Base-by-base conservation (phyloP, 2,888 invertebrate genomes). In the Nomada fabriciana region DNA sequence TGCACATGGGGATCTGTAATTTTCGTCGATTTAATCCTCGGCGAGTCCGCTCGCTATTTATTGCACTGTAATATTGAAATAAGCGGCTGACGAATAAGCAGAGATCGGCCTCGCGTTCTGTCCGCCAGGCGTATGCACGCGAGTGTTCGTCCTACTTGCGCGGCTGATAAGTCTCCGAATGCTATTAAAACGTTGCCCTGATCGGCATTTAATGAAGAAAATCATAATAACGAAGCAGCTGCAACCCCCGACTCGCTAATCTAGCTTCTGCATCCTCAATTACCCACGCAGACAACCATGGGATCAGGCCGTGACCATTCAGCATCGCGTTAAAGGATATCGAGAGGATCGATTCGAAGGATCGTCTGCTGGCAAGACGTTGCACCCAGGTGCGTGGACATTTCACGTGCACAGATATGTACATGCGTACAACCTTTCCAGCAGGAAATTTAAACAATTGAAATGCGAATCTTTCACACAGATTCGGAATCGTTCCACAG, bases 121-220 rank as follows among this genome's bases (percentile, higher is more conserved):
- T n/a, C 13, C 50, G 42, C 11, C 20, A 9, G 25, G 47, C 18
- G 47, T 53, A 29, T 36, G n/a, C 61, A 42, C 25, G 80, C 18
- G 53, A 55, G 25, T 55, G 9, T 47, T 57, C 55, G 69, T 75
- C 50, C 70, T 64, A 70, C 63, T 59, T 43, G 71, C 70, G 61
- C 23, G 53, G 47, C 55, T 69, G 86, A 86, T 84, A 86, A 86
- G 85, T 29, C 79, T 55, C 82, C 53, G 57, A 61, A 68, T 64
- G 43, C 76, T 65, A 86, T 85, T 83, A 85, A 85, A 76, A 65
- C 75, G 76, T 67, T 43, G 70, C 64, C 82, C 73, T 55, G 87
- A 86, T 87, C 77, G 81, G 64, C 83, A 70, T 83, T 86, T 82
- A 82, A 81, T 72, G 82, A 76, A 73, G 73, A 76, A 86, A 86